Evolutionary conservation across 2,113 vertebrate genomes (phyloP), one percentile per base, ranked within the genome.

Genomic region (Notiomystis cincta): DNA sequence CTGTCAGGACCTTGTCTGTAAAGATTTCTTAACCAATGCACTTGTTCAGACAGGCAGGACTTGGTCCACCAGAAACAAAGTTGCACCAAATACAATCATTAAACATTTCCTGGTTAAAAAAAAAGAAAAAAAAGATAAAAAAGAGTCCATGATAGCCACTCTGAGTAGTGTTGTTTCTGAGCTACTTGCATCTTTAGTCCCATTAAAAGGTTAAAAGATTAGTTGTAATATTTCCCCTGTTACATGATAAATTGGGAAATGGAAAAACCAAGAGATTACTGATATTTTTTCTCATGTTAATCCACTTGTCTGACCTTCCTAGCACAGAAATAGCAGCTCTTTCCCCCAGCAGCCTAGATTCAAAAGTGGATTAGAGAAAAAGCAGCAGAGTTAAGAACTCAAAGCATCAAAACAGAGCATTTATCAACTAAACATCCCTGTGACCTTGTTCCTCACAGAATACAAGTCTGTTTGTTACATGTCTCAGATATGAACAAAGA

Each of bases 291-390:
- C 61, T 87, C 30, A 30, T 37, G n/a, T 22, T 80, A 76, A 92
- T 90, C 78, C 54, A 79, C 70, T 95, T 85, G 27, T 89, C 65
- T 95, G 90, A 87, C 61, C 79, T 94, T 87, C 27, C 42, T 33
- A 56, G 50, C 40, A 66, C 33, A 66, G 33, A 79, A 89, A 51
- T n/a, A 86, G 23, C 44, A 75, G 24, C 40, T 76, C 70, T 93
- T 80, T 40, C 12, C 25, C 22, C 20, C 35, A 65, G 57, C 35
- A 89, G 19, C 58, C 16, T 33, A 53, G 54, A 67, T 71, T 87
- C 53, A 76, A 60, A 95, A 85, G 37, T 96, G 83, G 60, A 87
- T 95, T 95, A 91, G 33, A 85, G 33, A 72, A 42, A 94, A 93
- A 93, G 47, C 18, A 79, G 19, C 47, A 40, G 54, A 93, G 64